Evolutionary conservation across 2,888 invertebrate species (phyloP), one percentile per base, ranked within the genome.

Genomic region (Drosophila niveifrons): DNA sequence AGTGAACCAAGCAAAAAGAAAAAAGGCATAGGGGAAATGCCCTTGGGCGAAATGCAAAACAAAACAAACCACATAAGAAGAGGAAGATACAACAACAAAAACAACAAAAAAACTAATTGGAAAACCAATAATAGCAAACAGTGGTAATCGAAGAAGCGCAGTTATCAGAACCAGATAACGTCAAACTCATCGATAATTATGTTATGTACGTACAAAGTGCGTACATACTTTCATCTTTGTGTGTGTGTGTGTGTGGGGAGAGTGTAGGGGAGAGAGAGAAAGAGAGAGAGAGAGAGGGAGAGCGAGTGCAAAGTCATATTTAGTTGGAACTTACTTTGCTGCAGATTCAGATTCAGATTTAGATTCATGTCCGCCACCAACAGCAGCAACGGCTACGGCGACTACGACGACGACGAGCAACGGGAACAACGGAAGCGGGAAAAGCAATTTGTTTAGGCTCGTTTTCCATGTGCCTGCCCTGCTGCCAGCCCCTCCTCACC

Each of bases 341-440:
- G 91, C 72, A 90, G 83, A 78, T 90, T 91, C 61, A 91, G 84
- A 82, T 91, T 92, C 58, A 91, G 81, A 71, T 75, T 80, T 66
- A 76, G 74, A 74, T 82, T 78, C 85, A 82, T 80, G 75, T 50
- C 74, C 77, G 72, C 48, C 72, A 58, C 80, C 80, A 80, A 76
- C 89, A 72, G 59, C 72, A 36, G 55, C 68, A 57, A 59, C 79
- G 46, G 62, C 66, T n/a, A 28, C 41, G 53, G 36, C 36, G 50
- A 51, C 48, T 53, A 43, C 36, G 44, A 51, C 48, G 57, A 29
- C 29, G 36, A n/a, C 36, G n/a, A 43, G 23, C 44, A 51, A 61
- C 69, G 67, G 75, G 52, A 61, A 58, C 23, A 23, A 23, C 61
- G 78, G 72, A 47, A 77, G 70, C 67, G 77, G 73, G 76, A 65